Conservation (phyloP, 2,113 vertebrate genomes). For the Cryptotis parvus region DNA sequence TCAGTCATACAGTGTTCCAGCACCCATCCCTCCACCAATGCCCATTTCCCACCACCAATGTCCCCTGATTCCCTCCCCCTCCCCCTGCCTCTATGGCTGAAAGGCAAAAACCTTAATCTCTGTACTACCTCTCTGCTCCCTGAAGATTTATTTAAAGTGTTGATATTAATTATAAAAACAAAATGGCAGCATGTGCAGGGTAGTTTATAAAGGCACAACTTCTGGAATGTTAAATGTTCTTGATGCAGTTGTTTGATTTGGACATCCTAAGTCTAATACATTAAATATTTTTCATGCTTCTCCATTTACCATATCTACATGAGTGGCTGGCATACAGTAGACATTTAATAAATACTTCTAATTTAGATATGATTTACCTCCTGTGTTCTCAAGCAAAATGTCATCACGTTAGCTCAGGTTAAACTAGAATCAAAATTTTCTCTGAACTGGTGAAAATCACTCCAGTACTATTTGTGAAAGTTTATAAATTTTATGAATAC, state of each 20-base stretch:
- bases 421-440: not conserved
- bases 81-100: too few relatives aligned
- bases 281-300: not conserved
- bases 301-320: not conserved
- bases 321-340: not conserved
- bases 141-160: not conserved
- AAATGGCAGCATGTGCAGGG: not conserved
- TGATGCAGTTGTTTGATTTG: not conserved
- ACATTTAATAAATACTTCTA: not conserved
- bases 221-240: not conserved
- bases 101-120: too few relatives aligned
- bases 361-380: not conserved
- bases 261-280: not conserved
- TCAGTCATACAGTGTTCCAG: too few relatives aligned
- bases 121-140: not conserved
- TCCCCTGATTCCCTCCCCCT: too few relatives aligned
- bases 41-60: too few relatives aligned
- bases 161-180: not conserved
- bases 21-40: too few relatives aligned
- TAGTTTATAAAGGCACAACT: not conserved
- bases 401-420: not conserved
- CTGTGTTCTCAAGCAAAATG: not conserved
- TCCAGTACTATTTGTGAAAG: not conserved
- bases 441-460: not conserved
- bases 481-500: not conserved